Evolutionary conservation across 2,797 vertebrate genomes (phyloP).

Genomic region (Sciurus vulgaris): DNA sequence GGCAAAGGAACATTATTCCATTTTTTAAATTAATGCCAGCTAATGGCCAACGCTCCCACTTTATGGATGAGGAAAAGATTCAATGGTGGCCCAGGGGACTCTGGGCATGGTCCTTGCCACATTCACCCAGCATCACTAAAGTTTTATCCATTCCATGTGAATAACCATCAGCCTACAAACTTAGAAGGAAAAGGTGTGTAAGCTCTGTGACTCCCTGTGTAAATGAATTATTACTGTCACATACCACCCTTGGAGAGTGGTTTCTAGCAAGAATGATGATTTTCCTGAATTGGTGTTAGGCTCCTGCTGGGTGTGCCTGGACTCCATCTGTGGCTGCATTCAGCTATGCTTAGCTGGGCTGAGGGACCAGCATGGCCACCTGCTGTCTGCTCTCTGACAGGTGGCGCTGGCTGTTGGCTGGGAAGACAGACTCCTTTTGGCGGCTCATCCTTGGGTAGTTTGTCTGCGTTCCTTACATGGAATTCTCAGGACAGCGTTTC

Average conservation of each 20-base stretch:
- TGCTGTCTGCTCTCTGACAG: neutral
- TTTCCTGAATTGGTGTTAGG: no score
- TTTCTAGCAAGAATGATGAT: neutral
- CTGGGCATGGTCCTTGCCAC: neutral
- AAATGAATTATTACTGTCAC: neutral
- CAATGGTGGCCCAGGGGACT: neutral
- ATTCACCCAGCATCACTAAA: neutral
- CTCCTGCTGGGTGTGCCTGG: neutral
- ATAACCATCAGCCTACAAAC: constrained; percentile 10
- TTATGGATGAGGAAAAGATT: neutral
- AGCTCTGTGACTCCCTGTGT: neutral
- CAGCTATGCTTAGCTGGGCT: neutral
- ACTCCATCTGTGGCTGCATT: neutral
- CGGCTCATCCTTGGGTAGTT: neutral
- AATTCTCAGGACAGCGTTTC: neutral
- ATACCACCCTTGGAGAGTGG: neutral
- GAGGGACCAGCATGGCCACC: neutral
- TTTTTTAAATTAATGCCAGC: neutral
- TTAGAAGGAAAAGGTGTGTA: neutral
- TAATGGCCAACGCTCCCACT: neutral
- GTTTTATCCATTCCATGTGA: neutral
- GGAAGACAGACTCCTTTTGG: neutral
- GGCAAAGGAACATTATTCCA: neutral
- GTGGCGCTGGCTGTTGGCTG: neutral
- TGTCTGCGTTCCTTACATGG: neutral